phyloP scores from a whole-genome alignment of 2,888 invertebrate species.

The Rhyacophila evoluta region DNA sequence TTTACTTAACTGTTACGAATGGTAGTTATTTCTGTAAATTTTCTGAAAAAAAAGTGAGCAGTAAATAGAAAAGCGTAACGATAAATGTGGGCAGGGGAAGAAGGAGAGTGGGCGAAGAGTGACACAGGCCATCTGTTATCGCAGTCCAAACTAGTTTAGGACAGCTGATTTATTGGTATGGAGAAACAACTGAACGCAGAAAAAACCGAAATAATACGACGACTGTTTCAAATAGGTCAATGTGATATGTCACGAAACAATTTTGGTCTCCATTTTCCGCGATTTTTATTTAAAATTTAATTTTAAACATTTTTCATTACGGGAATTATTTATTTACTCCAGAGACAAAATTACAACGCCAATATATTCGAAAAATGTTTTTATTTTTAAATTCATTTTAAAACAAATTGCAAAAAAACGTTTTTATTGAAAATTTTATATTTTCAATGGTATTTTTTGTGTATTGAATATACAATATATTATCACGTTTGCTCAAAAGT shows the following conservation, averaged over 20 bases:
- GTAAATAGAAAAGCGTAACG: neutral
- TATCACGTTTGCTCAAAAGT: too few relatives aligned
- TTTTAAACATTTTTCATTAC: neutral
- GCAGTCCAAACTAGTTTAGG: conserved; percentile 12
- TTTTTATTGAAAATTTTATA: too few relatives aligned
- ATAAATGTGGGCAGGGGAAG: neutral
- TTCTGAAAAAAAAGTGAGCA: too few relatives aligned
- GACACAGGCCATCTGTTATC: conserved; percentile 16
- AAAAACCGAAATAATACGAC: neutral
- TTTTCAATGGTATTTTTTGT: too few relatives aligned
- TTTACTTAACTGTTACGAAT: too few relatives aligned
- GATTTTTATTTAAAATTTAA: neutral
- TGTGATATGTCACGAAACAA: neutral
- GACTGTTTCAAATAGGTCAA: conserved; percentile 22
- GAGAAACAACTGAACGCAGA: conserved; percentile 18
- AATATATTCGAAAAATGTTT: too few relatives aligned
- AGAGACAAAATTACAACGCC: too few relatives aligned
- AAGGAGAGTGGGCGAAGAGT: neutral
- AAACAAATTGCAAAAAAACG: too few relatives aligned
- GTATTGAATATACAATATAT: too few relatives aligned
- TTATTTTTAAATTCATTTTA: too few relatives aligned
- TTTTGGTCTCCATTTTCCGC: neutral
- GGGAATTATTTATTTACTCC: neutral
- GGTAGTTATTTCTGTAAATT: too few relatives aligned
- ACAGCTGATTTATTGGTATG: conserved; percentile 15